Evolutionary conservation across 1,140 invertebrate genomes (phyloP).

Genomic region (Nixonia krombeini): DNA sequence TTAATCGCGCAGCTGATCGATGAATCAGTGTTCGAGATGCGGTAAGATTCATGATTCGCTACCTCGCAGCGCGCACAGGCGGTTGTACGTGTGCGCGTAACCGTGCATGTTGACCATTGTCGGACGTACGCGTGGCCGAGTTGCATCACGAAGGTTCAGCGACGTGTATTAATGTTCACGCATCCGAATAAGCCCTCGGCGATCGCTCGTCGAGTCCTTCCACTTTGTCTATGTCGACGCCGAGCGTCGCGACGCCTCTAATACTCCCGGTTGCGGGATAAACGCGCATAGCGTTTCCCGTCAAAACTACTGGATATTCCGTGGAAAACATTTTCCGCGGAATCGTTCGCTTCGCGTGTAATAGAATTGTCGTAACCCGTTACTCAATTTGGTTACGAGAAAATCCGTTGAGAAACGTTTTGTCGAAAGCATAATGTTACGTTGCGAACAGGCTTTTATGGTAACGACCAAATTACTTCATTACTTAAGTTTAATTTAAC

Average conservation of each 20-base stretch:
- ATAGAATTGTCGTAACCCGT: too few species aligned
- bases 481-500: too few species aligned
- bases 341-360: too few species aligned
- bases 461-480: too few species aligned
- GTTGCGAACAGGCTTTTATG: too few species aligned
- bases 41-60: conserved; percentile 17
- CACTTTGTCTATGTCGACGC: conserved; percentile 35
- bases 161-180: conserved; percentile 46
- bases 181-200: conserved; percentile 45
- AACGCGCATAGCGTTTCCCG: too few species aligned
- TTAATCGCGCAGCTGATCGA: conserved; percentile 16
- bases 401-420: too few species aligned
- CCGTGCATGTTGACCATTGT: conserved; percentile 12
- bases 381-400: too few species aligned
- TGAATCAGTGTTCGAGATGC: conserved; percentile 20
- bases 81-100: not conserved
- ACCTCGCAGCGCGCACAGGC: not conserved
- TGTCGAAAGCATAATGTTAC: too few species aligned
- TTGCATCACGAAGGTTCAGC: conserved; percentile 24
- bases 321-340: too few species aligned
- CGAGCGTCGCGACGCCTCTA: not conserved
- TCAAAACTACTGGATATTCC: too few species aligned
- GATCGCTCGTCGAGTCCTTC: conserved; percentile 39
- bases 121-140: conserved; percentile 23
- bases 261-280: too few species aligned